phyloP scores from a whole-genome alignment of 2,888 invertebrate genomes.

The Busseola fusca region DNA sequence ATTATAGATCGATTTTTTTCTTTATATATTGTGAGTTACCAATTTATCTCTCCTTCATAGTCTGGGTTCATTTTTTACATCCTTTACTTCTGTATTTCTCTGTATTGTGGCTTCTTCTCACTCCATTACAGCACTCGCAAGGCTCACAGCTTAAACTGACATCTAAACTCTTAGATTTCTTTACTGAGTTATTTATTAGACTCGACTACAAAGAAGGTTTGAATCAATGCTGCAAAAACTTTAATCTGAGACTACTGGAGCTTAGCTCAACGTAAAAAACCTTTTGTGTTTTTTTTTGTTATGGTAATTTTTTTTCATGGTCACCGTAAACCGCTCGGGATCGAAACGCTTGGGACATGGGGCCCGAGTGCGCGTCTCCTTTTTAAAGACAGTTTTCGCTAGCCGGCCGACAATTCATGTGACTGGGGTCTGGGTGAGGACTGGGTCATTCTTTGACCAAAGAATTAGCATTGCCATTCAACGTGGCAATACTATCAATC shows the following conservation, averaged over 20 bases:
- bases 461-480: too few relatives aligned
- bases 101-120: slow-evolving; percentile 19
- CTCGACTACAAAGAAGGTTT: slow-evolving; percentile 53
- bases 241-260: slow-evolving; percentile 45
- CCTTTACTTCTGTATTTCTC: slow-evolving; percentile 8
- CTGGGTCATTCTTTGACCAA: not conserved
- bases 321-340: not conserved
- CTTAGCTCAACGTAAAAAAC: slow-evolving; percentile 17
- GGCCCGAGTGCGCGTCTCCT: not conserved
- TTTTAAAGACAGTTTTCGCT: not conserved
- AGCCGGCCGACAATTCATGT: not conserved
- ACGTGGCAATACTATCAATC: too few relatives aligned
- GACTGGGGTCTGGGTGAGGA: too few relatives aligned
- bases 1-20: not conserved
- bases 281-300: not conserved
- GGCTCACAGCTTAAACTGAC: slow-evolving; percentile 59
- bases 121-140: slow-evolving; percentile 34
- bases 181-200: slow-evolving; percentile 63
- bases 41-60: not conserved
- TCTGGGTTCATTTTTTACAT: not conserved
- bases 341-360: not conserved
- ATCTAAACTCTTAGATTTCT: slow-evolving; percentile 58
- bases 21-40: not conserved
- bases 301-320: not conserved
- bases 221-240: slow-evolving; percentile 52